Evolutionary conservation across 1,140 invertebrate genomes (phyloP).

Genomic region (Phortica variegata): DNA sequence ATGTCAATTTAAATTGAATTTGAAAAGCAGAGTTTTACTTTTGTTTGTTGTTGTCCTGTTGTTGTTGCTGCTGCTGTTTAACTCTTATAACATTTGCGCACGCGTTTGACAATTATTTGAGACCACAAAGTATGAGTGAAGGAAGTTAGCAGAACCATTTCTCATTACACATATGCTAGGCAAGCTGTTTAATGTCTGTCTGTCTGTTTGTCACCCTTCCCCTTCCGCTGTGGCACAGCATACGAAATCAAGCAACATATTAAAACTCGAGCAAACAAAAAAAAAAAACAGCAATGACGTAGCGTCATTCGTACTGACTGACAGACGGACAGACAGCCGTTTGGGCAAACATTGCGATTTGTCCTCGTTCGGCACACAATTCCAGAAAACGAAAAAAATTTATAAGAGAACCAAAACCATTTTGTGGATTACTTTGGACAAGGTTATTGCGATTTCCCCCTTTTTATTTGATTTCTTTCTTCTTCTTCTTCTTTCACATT

Average conservation of each 20-base stretch:
- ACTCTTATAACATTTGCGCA: slow-evolving; percentile 23
- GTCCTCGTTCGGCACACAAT: slow-evolving; percentile 26
- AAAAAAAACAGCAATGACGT: too few species aligned
- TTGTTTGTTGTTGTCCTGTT: slow-evolving; percentile 8
- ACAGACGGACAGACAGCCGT: slow-evolving; percentile 51
- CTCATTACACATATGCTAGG: slow-evolving; percentile 26
- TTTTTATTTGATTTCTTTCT: slow-evolving; percentile 8
- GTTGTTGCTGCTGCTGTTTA: slow-evolving; percentile 14
- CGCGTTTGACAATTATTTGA: too few species aligned
- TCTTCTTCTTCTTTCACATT: slow-evolving; percentile 37
- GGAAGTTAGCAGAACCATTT: too few species aligned
- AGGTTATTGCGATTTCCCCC: slow-evolving; percentile 32
- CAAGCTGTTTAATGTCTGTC: slow-evolving; percentile 54
- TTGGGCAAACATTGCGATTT: slow-evolving; percentile 33
- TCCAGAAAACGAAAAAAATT: slow-evolving; percentile 7
- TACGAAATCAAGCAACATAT: too few species aligned
- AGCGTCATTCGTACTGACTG: too few species aligned
- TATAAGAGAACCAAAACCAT: slow-evolving; percentile 16
- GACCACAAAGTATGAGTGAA: too few species aligned
- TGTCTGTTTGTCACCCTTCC: slow-evolving; percentile 42
- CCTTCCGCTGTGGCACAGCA: slow-evolving; percentile 2
- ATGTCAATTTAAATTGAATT: slow-evolving; percentile 3
- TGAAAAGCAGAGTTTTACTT: not conserved
- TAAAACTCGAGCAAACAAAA: too few species aligned
- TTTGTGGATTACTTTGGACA: slow-evolving; percentile 29